Percentiles rank a stretch among this genome's conserved stretches.
phyloP scores from a whole-genome alignment of 2,888 invertebrate genomes.

The Cinara cedri region DNA sequence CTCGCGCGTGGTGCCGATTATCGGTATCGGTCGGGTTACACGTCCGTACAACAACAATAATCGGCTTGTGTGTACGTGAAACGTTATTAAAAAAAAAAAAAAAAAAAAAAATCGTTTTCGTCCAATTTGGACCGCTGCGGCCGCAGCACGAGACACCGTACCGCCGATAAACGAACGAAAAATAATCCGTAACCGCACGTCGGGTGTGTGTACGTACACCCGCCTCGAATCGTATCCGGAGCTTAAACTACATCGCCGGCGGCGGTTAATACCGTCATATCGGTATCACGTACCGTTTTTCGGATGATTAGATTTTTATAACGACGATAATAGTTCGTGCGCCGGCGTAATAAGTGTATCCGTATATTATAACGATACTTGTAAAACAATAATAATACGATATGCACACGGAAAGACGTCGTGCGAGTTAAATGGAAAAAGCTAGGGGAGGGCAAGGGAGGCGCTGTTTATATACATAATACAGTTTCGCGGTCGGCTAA shows the following conservation, averaged over 20 bases:
- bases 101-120: background rate
- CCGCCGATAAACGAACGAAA: background rate
- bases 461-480: too few relatives aligned
- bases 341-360: too few relatives aligned
- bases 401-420: too few relatives aligned
- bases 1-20: background rate
- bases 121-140: slow-evolving; percentile 22
- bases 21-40: background rate
- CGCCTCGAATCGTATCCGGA: too few relatives aligned
- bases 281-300: slow-evolving; percentile 45
- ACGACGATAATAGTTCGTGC: background rate
- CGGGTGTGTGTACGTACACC: too few relatives aligned
- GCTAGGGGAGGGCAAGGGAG: background rate
- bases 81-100: background rate
- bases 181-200: background rate
- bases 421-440: too few relatives aligned
- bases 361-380: too few relatives aligned
- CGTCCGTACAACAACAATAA: too few relatives aligned
- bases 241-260: too few relatives aligned
- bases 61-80: too few relatives aligned
- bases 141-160: slow-evolving; percentile 8
- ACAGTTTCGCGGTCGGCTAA: slow-evolving; percentile 56
- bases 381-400: background rate
- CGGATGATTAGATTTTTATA: slow-evolving; percentile 42
- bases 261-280: background rate